These are phyloP conservation scores for Deroplatys truncata DNA, from an alignment of 2,888 invertebrate genomes.

Conservation along the genomic window DNA sequence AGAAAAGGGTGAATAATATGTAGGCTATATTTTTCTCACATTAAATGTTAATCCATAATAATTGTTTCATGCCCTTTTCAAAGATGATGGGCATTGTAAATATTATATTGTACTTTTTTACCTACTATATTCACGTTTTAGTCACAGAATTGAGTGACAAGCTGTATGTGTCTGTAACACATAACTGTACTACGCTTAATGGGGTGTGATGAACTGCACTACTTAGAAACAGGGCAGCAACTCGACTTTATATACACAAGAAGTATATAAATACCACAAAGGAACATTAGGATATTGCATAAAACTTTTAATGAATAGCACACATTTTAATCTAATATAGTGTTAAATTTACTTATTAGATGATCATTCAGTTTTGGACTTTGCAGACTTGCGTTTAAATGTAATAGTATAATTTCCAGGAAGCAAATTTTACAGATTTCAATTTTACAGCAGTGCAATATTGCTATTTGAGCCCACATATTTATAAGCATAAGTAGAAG, in stretches of 20 bases:
- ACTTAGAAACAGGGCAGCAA: not conserved
- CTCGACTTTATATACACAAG: not conserved
- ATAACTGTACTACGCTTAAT: conserved; percentile 1
- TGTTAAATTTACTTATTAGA: too few relatives aligned
- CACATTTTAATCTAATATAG: too few relatives aligned
- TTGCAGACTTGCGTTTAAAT: too few relatives aligned
- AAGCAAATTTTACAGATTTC: too few relatives aligned
- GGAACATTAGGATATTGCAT: not conserved
- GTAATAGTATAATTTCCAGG: too few relatives aligned
- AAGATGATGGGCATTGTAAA: not conserved
- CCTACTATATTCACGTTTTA: not conserved
- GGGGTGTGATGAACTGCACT: not conserved
- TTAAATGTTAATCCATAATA: conserved; percentile 6
- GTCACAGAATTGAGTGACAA: not conserved
- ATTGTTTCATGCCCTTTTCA: not conserved
- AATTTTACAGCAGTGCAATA: too few relatives aligned
- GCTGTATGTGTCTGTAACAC: not conserved
- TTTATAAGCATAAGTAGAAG: too few relatives aligned
- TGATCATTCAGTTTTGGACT: too few relatives aligned
- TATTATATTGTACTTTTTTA: conserved; percentile 7
- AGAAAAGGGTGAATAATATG: not conserved
- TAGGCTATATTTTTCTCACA: conserved; percentile 15
- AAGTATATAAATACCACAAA: not conserved
- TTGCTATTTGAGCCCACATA: too few relatives aligned
- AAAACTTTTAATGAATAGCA: too few relatives aligned